phyloP scores from a whole-genome alignment of 2,888 invertebrate genomes.

The Agriotes lineatus region DNA sequence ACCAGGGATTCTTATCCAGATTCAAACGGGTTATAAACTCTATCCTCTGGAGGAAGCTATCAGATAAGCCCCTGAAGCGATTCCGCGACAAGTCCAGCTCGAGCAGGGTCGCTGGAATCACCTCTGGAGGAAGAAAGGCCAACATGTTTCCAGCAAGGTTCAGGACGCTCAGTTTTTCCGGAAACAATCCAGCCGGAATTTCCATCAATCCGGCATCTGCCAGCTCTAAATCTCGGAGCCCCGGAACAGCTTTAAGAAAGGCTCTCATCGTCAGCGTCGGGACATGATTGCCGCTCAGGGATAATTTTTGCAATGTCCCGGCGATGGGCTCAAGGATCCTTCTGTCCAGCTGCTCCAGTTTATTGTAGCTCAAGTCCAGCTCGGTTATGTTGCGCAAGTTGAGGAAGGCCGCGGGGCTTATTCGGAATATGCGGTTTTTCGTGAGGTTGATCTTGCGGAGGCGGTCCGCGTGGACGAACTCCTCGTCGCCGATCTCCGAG shows the following conservation, averaged over 20 bases:
- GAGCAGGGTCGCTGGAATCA: conserved; percentile 70
- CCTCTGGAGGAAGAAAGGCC: conserved; percentile 69
- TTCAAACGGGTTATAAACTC: conserved; percentile 58
- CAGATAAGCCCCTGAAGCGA: conserved; percentile 73
- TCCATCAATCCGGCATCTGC: conserved; percentile 72
- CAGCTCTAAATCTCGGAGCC: conserved; percentile 71
- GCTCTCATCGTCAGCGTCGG: conserved; percentile 68
- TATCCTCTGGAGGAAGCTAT: conserved; percentile 64
- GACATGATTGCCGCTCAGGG: conserved; percentile 79
- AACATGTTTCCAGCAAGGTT: conserved; percentile 82
- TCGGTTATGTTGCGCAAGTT: conserved; percentile 77
- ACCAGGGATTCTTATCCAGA: conserved; percentile 75
- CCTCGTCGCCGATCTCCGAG: conserved; percentile 75
- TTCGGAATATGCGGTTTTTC: conserved; percentile 77
- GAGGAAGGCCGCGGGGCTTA: conserved; percentile 78
- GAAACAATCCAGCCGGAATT: conserved; percentile 70
- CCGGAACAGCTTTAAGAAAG: conserved; percentile 69
- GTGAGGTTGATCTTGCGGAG: conserved; percentile 73
- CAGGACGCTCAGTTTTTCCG: conserved; percentile 70
- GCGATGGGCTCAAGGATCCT: conserved; percentile 71
- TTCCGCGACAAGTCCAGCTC: conserved; percentile 81
- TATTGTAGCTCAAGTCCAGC: conserved; percentile 82
- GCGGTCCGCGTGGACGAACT: conserved; percentile 71
- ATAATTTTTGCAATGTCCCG: conserved; percentile 73
- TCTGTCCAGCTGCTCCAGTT: conserved; percentile 74